Evolutionary conservation across 2,797 vertebrate species (phyloP).

Genomic region (Cossypha dichroa): DNA sequence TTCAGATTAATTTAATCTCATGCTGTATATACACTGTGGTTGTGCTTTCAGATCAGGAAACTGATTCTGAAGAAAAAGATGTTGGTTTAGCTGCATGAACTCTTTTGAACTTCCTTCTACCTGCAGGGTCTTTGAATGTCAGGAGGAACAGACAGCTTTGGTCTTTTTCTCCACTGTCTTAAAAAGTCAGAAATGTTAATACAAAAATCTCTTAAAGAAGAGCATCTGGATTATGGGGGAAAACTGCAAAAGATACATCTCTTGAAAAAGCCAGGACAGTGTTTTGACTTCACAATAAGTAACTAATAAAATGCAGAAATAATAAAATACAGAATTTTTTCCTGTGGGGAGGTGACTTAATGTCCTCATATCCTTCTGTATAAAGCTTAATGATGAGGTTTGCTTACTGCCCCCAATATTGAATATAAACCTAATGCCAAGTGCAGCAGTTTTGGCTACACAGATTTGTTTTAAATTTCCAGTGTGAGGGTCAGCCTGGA

Average conservation of each 20-base stretch:
- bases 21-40: not conserved
- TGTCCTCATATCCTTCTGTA: not conserved
- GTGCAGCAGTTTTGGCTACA: not conserved
- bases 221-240: not conserved
- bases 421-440: not conserved
- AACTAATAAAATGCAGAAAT: not conserved
- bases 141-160: not conserved
- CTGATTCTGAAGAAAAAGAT: constrained; percentile 24
- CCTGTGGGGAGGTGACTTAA: not conserved
- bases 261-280: not conserved
- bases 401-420: not conserved
- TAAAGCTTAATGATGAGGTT: not conserved
- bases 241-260: not conserved
- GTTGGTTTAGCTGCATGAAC: constrained; percentile 34
- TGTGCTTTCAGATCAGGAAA: not conserved
- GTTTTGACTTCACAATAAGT: not conserved
- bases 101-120: constrained; percentile 45
- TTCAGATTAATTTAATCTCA: not conserved
- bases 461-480: not conserved
- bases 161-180: not conserved
- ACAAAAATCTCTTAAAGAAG: not conserved
- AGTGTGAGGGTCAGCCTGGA: not conserved
- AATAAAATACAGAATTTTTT: not conserved
- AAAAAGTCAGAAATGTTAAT: not conserved
- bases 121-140: constrained; percentile 29